Evolutionary conservation across 2,888 invertebrate genomes (phyloP), one percentile per base, ranked within the genome.

Genomic region (Lasioglossum figueresi): DNA sequence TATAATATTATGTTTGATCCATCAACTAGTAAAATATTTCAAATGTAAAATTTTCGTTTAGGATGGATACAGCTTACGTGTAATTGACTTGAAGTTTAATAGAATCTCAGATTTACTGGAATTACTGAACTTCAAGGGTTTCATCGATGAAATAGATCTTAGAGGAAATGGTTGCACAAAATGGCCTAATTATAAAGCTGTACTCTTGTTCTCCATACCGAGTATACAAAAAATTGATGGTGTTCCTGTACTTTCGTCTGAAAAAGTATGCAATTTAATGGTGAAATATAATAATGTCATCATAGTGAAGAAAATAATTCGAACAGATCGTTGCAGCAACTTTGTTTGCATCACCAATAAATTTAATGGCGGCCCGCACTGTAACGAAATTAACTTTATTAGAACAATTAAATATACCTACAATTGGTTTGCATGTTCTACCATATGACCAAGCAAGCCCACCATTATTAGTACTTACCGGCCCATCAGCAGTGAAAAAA

Each of bases 381-480:
- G 89, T 92, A 52, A 92, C 94, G 0, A 92, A 93, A 83, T 84
- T 95, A 52, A 91, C 92, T 31, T 90, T 95, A 34, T 82, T 95
- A 56, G 94, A 95, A 77, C 93, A 95, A 85, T 88, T 95, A 77
- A 94, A 93, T 79, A 89, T 86, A 40, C 94, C 94, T 0, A 90
- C 92, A 66, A 93, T 95, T 75, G 94, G 93, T 75, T 82, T 89
- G 19, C 92, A 95, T 76, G 90, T 95, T 23, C 84, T 92, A 31
- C 95, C 95, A 4, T 94, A 93, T 70, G 95, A 95, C 81, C 89
- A 94, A 83, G 85, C 92, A 2, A 92, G 93, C 10, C 94, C 94
- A n/a, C 94, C 95, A 2, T 91, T 95, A 37, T 92, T 96, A 5
- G 91, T 95, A 52, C 89, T 95, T 23, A 95, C 95, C 31, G 95